Base-by-base conservation (phyloP, 1,140 invertebrate species). In the Nephotettix cincticeps region DNA sequence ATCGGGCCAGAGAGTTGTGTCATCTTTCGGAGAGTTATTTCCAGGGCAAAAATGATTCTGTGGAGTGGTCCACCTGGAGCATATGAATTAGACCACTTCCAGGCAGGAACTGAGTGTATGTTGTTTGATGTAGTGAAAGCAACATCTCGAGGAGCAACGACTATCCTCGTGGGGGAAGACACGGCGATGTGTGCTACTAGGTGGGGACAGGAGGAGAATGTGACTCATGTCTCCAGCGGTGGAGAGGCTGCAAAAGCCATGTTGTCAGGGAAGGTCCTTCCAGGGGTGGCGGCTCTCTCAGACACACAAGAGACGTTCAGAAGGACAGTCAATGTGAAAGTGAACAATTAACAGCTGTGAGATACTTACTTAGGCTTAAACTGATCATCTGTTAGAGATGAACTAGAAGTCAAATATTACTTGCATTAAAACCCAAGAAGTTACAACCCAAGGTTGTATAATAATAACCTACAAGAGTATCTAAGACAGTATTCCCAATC, bases 61-160 rank as follows among this genome's bases (percentile, higher is more conserved):
- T 99, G 98, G 98, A 99, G 99, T 83, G 97, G 96, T 25, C 98
- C 98, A 11, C 91, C 94, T 68, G 98, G 98, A 68, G 97, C 99
- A 1, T 99, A 99, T 83, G 98, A 99, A 83, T 98, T 95, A 79
- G 90, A 93, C 14, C 97, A 96, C 76, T 99, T 99, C 81, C 88
- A 90, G 4, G 89, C 90, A 56, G 97, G 98, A 65, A 99, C 98
- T 0, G 93, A 96, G 77, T 85, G 86, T 30, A 81, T 99, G 0
- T 97, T 99, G 96, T 94, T 99, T 78, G 91, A 89, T 67, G 95
- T 99, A 19, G 96, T 99, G 0, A 88, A 87, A n/a, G 95, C 91
- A 0, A 99, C 98, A 6, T 82, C 84, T 63, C 84, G 84, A 58
- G 92, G 93, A 63, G 86, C 91, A 28, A 89, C 92, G 58, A 94